Conservation (phyloP, 1,140 invertebrate genomes). For the Ectropis grisescens region DNA sequence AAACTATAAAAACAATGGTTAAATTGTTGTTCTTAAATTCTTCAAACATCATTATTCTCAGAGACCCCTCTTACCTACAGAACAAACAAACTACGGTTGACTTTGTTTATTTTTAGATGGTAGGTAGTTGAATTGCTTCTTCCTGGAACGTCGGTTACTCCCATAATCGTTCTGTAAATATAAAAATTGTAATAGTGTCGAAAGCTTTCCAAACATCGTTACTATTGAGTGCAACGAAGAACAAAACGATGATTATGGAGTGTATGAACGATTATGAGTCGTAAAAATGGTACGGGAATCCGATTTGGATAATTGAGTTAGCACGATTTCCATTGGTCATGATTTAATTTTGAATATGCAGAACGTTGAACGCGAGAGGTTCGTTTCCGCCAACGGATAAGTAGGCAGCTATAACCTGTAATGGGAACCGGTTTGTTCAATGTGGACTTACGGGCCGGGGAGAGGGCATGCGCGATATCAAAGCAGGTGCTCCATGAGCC, state of each 20-base stretch:
- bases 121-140: constrained; percentile 43
- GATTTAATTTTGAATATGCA: constrained; percentile 16
- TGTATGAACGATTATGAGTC: no score
- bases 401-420: constrained; percentile 56
- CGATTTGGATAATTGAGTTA: no score
- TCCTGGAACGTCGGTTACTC: constrained; percentile 40
- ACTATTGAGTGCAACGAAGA: no score
- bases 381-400: constrained; percentile 59
- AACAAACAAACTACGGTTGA: constrained; percentile 49
- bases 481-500: constrained; percentile 57
- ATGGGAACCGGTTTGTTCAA: constrained; percentile 60
- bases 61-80: constrained; percentile 30
- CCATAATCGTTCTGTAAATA: constrained; percentile 50
- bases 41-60: constrained; percentile 40
- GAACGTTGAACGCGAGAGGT: constrained; percentile 32
- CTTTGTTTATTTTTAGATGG: constrained; percentile 50
- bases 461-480: constrained; percentile 55
- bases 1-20: constrained; percentile 9
- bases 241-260: no score
- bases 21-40: constrained; percentile 27
- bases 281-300: no score
- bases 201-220: no score
- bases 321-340: no score
- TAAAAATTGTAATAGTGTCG: no score
- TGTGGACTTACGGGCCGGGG: constrained; percentile 48